Evolutionary conservation across 2,113 vertebrate genomes (phyloP), one percentile per base, ranked within the genome.

Genomic region (Corvus hawaiiensis): DNA sequence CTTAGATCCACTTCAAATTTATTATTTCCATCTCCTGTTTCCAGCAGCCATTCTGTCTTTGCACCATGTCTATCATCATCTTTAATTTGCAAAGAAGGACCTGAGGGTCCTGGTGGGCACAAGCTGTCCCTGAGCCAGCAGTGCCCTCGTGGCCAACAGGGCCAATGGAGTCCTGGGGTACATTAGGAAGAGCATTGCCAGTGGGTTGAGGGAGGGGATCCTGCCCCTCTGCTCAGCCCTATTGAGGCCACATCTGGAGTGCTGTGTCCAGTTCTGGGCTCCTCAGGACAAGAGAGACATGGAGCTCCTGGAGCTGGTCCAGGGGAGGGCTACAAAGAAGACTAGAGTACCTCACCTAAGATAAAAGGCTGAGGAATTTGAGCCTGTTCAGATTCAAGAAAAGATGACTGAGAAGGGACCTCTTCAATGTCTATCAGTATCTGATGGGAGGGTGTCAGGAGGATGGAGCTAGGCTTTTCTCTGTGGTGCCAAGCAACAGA

Each of bases 61-160:
- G 15, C 18, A 66, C 8, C 0, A 0, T 4, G 7, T 51, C 39
- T 35, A 4, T 80, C 33, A 63, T 21, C 28, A 63, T 7, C 35
- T 44, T 61, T 64, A 59, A 44, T 58, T 35, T 86, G 23, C 10
- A 32, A 10, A n/a, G 49, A 35, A 58, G 32, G 43, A 8, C 7
- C 2, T 18, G 41, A 11, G 13, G 3, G 0, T 63, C 11, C 24
- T 64, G 49, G 3, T 16, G 56, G n/a, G 20, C 56, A 0, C 16
- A 12, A 49, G 32, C 9, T 58, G 21, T 3, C 55, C 22, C 0
- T 49, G 51, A 37, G 58, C 21, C 76, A 80, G 32, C 21, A 64
- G 58, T 43, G 51, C 4, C 51, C 67, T 35, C 1, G 8, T 8
- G 43, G 11, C 59, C 67, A 58, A 19, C 76, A 64, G 11, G 9